Base-by-base conservation (phyloP, 2,888 invertebrate species). In the Labia minor region DNA sequence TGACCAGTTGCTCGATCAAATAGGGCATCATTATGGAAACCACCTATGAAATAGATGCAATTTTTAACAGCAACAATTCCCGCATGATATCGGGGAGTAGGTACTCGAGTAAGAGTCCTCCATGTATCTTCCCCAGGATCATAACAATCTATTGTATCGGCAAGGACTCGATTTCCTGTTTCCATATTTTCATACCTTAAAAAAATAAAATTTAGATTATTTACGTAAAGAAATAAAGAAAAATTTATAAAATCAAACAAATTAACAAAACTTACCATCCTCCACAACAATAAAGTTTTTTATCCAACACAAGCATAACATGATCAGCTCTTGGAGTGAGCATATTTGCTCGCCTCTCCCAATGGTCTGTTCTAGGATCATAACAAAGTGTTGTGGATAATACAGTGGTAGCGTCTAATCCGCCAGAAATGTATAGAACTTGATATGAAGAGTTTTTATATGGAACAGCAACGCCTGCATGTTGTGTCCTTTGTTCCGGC, bases 21-120 rank as follows among this genome's bases (percentile, higher is more conserved):
- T 72, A 84, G 83, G n/a, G 82, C 84, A 72, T 86, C 84, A 62
- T 84, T 83, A 67, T 84, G 82, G 74, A 87, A 83, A 0, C 88
- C 88, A 11, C 88, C 88, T 69, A 88, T 83, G 71, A 88, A 83
- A 74, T 86, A 86, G 62, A 88, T 81, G 73, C 83, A 82, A 19
- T 80, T 78, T 26, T 82, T 80, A 18, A 86, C 80, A 19, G 83
- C 80, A 4, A 85, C 84, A 65, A 86, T 84, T 1, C 86, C 86
- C 0, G 86, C 84, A 73, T 87, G 87, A 73, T 85, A 86, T 65
- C 87, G 79, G 1, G 87, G 86, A 0, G 84, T 84, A 1, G 87
- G 87, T 65, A 87, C 81, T 65, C 77, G 77, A 0, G 86, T 84
- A 61, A 86, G 80, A 18, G 81, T 78, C 68, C 79, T 77, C 88